Evolutionary conservation across 2,797 vertebrate genomes (phyloP).

Genomic region (Megaceryle alcyon): DNA sequence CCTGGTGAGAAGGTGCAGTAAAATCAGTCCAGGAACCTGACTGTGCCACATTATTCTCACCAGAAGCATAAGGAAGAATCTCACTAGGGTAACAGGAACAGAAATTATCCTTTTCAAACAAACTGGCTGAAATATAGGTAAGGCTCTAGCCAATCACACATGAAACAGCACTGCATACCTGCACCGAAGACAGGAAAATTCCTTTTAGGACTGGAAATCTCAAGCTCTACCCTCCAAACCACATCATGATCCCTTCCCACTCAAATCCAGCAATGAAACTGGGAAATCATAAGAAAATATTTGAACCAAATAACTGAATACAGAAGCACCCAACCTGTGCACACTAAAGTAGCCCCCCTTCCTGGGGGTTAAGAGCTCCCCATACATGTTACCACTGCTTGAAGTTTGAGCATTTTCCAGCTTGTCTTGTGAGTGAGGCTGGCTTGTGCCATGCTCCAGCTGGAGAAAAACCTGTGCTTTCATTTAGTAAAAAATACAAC

Average conservation of each 20-base stretch:
- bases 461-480: neutral
- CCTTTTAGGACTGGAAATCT: neutral
- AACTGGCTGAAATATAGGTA: neutral
- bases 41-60: neutral
- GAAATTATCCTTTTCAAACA: neutral
- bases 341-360: neutral
- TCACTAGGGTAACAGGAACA: neutral
- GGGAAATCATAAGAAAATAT: neutral
- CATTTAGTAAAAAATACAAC: neutral
- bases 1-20: neutral
- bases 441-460: neutral
- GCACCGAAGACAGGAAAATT: neutral
- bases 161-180: fast-evolving
- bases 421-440: neutral
- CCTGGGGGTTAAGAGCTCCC: neutral
- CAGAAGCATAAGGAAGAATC: neutral
- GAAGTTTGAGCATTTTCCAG: neutral
- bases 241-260: neutral
- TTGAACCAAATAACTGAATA: neutral
- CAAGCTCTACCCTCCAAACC: neutral
- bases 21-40: neutral
- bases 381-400: neutral
- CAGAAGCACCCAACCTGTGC: fast-evolving
- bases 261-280: neutral
- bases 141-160: fast-evolving